Base-by-base conservation (phyloP, 2,888 invertebrate species). In the Chromoteleia sp. region DNA sequence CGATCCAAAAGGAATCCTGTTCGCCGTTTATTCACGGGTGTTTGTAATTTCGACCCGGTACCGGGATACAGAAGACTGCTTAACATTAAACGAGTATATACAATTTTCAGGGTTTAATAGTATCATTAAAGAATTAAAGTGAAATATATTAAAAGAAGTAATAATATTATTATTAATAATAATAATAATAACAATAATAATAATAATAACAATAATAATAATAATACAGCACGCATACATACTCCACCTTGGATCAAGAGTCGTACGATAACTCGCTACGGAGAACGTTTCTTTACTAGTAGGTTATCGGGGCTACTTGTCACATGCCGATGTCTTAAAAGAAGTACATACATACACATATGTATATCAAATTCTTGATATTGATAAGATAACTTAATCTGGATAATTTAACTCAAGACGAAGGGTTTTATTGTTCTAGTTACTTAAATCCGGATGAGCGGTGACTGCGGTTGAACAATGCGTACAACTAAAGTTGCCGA, bases 41-140 rank as follows among this genome's bases (percentile, higher is more conserved):
- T 65, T 74, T 75, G 59, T 52, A 61, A 71, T 56, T 63, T 58
- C 15, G 15, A 45, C 45, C 45, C 58, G 29, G 10, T 41, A 25
- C 10, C 17, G 65, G 56, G 65, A 30, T 33, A 63, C 25, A 50
- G 56, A 70, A 78, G 77, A 79, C 79, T 79, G 79, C 56, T 79
- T 79, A 74, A 68, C 29, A 45, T 74, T 58, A 59, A 56, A 52
- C 15, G 4, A 56, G 12, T 54, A 41, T 48, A 63, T 25, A 52
- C 50, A 45, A 52, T 36, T 78, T 78, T 70, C 77, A 71, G 71
- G 77, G 77, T 78, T 71, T 33, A 71, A 63, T 70, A 29, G 61
- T 77, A 77, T 39, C 77, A 61, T 41, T 58, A 68, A 75, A 19
- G 7, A n/a, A 48, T 10, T 21, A 14, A 36, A 17, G n/a, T 56